Conservation (phyloP, 2,888 invertebrate genomes). For the Netelia virgata region DNA sequence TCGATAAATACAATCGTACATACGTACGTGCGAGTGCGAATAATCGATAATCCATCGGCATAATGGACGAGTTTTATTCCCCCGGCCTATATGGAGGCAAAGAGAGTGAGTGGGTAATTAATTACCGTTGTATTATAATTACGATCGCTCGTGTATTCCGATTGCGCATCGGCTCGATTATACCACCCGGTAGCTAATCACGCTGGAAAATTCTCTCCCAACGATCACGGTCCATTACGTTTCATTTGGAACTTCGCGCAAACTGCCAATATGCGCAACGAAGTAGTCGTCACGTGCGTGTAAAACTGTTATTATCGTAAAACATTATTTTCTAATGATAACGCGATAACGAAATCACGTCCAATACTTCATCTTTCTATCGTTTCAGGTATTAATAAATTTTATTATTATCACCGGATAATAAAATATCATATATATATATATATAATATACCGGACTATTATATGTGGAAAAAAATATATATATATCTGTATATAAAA, state of each 20-base stretch:
- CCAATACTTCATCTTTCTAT: constrained; percentile 36
- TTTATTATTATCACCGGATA: constrained; percentile 15
- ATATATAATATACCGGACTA: not conserved
- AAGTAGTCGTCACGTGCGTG: constrained; percentile 22
- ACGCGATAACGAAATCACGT: constrained; percentile 25
- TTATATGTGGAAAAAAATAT: not conserved
- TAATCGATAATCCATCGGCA: constrained; percentile 65
- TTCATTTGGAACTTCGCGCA: constrained; percentile 36
- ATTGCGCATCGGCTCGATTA: constrained; percentile 31
- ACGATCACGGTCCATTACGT: constrained; percentile 33
- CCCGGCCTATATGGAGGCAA: not conserved
- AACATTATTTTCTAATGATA: constrained; percentile 36
- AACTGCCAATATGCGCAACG: constrained; percentile 43
- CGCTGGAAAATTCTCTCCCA: constrained; percentile 8
- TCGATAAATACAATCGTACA: constrained; percentile 28
- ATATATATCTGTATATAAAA: not conserved
- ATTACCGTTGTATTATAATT: constrained; percentile 49
- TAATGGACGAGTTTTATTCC: constrained; percentile 55
- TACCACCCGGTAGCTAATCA: constrained; percentile 41
- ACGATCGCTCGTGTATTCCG: constrained; percentile 18
- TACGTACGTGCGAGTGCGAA: constrained; percentile 13
- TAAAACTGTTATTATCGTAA: constrained; percentile 39
- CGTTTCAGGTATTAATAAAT: constrained; percentile 4
- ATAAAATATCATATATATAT: not conserved
- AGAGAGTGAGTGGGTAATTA: constrained; percentile 46